phyloP scores from a whole-genome alignment of 1,140 invertebrate genomes.

The Augochlora pura region DNA sequence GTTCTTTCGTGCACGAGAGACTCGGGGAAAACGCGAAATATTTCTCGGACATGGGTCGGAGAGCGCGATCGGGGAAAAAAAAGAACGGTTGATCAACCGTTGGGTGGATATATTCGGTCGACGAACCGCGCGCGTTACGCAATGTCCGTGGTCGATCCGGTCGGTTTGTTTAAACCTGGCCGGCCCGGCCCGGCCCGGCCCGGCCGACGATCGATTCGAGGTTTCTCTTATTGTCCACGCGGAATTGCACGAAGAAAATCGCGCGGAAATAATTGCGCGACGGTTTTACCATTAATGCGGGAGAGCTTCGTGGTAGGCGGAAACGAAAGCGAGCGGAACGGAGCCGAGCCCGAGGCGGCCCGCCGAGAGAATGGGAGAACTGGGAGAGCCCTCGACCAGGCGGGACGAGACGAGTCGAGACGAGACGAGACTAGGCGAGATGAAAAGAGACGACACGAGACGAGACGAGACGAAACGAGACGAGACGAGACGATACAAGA shows the following conservation, averaged over 20 bases:
- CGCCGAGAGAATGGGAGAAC: conserved; percentile 8
- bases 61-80: no score
- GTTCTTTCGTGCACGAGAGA: no score
- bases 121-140: neutral
- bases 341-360: neutral
- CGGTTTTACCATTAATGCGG: conserved; percentile 49
- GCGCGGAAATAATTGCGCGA: conserved; percentile 68
- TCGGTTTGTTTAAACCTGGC: conserved; percentile 12
- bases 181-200: neutral
- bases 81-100: neutral
- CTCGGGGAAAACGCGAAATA: no score
- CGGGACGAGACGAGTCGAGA: no score
- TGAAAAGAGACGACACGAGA: no score
- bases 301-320: conserved; percentile 29
- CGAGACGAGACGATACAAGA: no score
- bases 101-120: conserved; percentile 1
- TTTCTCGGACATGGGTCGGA: no score
- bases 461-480: no score
- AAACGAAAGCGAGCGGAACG: conserved; percentile 28
- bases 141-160: conserved; percentile 12
- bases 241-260: conserved; percentile 64
- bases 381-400: neutral
- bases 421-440: no score
- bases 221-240: conserved; percentile 37
- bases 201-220: conserved; percentile 32